Base-by-base conservation (phyloP, 2,113 vertebrate species). In the Mobula birostris region DNA sequence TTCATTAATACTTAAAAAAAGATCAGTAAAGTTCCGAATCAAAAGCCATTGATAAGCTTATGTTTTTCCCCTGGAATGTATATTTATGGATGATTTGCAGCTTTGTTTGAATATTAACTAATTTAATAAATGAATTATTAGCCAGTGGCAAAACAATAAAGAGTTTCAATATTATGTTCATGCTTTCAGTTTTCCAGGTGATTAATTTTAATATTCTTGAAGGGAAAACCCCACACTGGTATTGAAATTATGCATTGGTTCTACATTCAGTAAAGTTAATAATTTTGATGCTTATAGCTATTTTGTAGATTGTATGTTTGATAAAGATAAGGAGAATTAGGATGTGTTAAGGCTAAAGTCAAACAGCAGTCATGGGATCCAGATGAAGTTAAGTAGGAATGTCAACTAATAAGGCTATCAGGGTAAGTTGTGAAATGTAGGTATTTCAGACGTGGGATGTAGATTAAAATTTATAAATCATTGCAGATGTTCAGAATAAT, bases 161-260 rank as follows among this genome's bases (percentile, higher is more conserved):
- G 14, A 90, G 58, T 68, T 66, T n/a, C 58, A 90, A 66, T 90
- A 66, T 32, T 90, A 63, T n/a, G 0, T 3, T 36, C 77, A 66
- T 32, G 29, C 15, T n/a, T 90, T 19, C 61, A 88, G 66, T 66
- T 90, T 90, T 90, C 61, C 61, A 68, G 32, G 14, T 17, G 58
- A 90, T 68, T 90, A 68, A 90, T 32, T 90, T 90, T 90, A 63
- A 90, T 36, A 66, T 11, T 19, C 29, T 88, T 90, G 61, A 90
- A 32, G 29, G 58, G 29, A 90, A 63, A 88, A 68, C 17, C 63
- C 17, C 63, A 32, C 6, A 17, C 17, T 32, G n/a, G 29, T 32
- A 63, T 17, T 66, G 61, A 32, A 66, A 90, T 66, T 90, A 61
- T 87, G 24, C 24, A 27, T 9, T 5, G 24, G 24, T 27, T 58